Evolutionary conservation across 2,888 invertebrate genomes (phyloP).

Genomic region (Congeria kusceri): DNA sequence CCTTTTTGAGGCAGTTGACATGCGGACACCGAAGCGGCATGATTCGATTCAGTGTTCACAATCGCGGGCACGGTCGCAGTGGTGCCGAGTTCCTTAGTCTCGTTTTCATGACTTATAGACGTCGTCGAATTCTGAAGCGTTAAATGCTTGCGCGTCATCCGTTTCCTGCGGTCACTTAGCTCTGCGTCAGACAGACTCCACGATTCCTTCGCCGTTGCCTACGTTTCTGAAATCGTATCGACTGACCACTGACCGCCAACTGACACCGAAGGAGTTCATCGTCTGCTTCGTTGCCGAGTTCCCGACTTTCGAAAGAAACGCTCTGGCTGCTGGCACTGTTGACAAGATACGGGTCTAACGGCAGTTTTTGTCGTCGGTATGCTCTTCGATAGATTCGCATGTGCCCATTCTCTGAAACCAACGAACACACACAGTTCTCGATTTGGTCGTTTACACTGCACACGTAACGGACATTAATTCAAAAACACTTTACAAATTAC

Average conservation of each 20-base stretch:
- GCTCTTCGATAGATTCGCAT: conserved; percentile 45
- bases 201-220: conserved; percentile 47
- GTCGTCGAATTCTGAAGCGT: conserved; percentile 15
- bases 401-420: conserved; percentile 50
- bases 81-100: background rate
- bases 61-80: background rate
- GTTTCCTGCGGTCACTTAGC: conserved; percentile 31
- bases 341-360: conserved; percentile 59
- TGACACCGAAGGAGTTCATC: conserved; percentile 32
- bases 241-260: background rate
- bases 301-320: conserved; percentile 39
- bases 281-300: conserved; percentile 54
- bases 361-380: conserved; percentile 52
- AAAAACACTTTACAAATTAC: no score
- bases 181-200: conserved; percentile 63
- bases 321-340: conserved; percentile 51
- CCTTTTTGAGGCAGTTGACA: background rate
- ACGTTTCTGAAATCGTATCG: conserved; percentile 10
- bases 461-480: no score
- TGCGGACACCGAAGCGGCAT: background rate
- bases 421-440: no score
- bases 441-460: no score
- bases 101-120: no score
- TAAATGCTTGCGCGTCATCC: conserved; percentile 11
- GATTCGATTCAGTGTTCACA: no score